phyloP scores from a whole-genome alignment of 2,113 vertebrate species.

The Triplophysa dalaica region DNA sequence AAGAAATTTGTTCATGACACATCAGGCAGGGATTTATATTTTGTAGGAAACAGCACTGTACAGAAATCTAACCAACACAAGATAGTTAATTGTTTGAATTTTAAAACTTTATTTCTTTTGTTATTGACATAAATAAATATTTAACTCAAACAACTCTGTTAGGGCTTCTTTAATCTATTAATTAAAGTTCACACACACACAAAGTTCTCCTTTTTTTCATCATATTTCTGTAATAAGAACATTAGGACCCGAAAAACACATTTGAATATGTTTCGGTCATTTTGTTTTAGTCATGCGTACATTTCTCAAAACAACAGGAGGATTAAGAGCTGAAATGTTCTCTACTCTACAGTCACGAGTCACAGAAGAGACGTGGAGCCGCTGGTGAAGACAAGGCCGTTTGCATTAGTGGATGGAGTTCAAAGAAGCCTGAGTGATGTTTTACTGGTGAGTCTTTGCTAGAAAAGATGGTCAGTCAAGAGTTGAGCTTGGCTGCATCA shows the following conservation, averaged over 20 bases:
- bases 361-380: constrained; percentile 41
- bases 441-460: constrained; percentile 64
- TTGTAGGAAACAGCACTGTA: neutral
- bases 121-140: neutral
- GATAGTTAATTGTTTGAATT: neutral
- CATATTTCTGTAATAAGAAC: too few species aligned
- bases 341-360: constrained; percentile 25
- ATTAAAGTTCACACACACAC: neutral
- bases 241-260: too few species aligned
- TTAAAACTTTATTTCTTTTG: neutral
- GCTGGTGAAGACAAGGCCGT: constrained; percentile 66
- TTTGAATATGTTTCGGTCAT: too few species aligned
- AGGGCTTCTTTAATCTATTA: neutral
- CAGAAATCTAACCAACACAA: neutral
- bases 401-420: constrained; percentile 66
- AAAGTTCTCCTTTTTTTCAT: neutral
- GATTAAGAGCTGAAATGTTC: neutral
- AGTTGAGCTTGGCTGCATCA: neutral
- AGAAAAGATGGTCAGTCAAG: neutral
- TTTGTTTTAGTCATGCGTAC: too few species aligned
- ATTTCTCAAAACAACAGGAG: too few species aligned
- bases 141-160: neutral
- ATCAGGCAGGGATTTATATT: neutral
- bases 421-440: constrained; percentile 64
- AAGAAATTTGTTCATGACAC: neutral